Evolutionary conservation across 2,888 invertebrate genomes (phyloP).

Genomic region (Clepsis dumicolana): DNA sequence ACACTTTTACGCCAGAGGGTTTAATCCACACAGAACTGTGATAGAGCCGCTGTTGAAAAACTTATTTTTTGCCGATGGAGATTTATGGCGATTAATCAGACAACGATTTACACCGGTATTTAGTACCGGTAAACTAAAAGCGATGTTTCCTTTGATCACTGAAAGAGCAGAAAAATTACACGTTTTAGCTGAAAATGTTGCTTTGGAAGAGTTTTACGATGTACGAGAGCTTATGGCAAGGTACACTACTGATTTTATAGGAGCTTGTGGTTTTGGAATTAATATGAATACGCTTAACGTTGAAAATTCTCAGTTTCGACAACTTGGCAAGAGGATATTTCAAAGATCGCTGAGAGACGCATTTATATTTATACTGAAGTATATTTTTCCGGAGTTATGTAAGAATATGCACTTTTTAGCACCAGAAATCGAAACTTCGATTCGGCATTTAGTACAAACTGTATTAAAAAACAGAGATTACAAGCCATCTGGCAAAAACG

Average conservation of each 20-base stretch:
- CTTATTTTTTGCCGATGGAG: conserved; percentile 76
- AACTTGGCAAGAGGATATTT: conserved; percentile 73
- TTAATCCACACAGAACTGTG: conserved; percentile 66
- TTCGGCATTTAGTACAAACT: conserved; percentile 62
- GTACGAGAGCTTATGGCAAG: conserved; percentile 76
- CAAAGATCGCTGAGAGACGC: conserved; percentile 64
- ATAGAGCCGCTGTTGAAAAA: conserved; percentile 74
- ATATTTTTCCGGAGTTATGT: conserved; percentile 69
- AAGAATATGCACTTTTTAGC: conserved; percentile 66
- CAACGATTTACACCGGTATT: conserved; percentile 76
- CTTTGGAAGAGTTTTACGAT: conserved; percentile 64
- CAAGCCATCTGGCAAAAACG: conserved; percentile 70
- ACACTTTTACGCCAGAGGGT: conserved; percentile 69
- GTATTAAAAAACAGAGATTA: conserved; percentile 68
- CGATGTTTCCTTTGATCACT: conserved; percentile 76
- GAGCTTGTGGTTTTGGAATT: conserved; percentile 77
- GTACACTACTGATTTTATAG: conserved; percentile 78
- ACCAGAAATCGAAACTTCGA: conserved; percentile 64
- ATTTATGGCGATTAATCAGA: conserved; percentile 72
- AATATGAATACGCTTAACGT: conserved; percentile 70
- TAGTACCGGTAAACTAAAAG: conserved; percentile 74
- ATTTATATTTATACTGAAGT: conserved; percentile 61
- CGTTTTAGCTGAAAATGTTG: conserved; percentile 63
- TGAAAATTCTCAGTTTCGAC: conserved; percentile 73
- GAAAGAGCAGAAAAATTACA: conserved; percentile 73